Percentiles rank a stretch among this genome's conserved stretches.
Evolutionary conservation across 2,113 vertebrate genomes (phyloP).

Genomic region (Asarcornis scutulata): DNA sequence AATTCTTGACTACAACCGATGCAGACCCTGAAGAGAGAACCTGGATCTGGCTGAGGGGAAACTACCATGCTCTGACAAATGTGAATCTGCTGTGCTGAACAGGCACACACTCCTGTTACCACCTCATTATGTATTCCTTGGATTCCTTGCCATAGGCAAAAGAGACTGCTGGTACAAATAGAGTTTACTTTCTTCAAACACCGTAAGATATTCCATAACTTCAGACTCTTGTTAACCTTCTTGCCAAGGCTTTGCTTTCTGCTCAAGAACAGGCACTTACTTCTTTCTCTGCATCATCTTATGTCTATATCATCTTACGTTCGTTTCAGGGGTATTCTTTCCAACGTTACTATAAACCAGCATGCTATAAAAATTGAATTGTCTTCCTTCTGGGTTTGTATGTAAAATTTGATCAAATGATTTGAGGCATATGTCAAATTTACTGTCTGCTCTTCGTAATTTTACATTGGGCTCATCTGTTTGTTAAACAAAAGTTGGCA

Average conservation of each 20-base stretch:
- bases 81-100: not conserved
- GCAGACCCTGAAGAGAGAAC: not conserved
- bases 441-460: conserved; percentile 3
- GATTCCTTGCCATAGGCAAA: not conserved
- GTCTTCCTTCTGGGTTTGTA: not conserved
- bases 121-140: not conserved
- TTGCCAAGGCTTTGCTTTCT: not conserved
- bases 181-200: not conserved
- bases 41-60: not conserved
- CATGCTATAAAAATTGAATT: not conserved
- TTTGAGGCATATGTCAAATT: conserved; percentile 34
- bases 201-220: not conserved
- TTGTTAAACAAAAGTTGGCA: conserved; percentile 60
- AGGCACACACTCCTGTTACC: not conserved
- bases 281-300: not conserved
- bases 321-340: not conserved
- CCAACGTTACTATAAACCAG: not conserved
- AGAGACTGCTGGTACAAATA: not conserved
- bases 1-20: not conserved
- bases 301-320: not conserved
- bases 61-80: not conserved
- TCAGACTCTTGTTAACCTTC: not conserved
- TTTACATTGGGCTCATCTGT: conserved; percentile 31
- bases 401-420: conserved; percentile 8
- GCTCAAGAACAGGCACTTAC: not conserved